Base-by-base conservation (phyloP, 1,140 invertebrate species). In the Nasonia giraulti region DNA sequence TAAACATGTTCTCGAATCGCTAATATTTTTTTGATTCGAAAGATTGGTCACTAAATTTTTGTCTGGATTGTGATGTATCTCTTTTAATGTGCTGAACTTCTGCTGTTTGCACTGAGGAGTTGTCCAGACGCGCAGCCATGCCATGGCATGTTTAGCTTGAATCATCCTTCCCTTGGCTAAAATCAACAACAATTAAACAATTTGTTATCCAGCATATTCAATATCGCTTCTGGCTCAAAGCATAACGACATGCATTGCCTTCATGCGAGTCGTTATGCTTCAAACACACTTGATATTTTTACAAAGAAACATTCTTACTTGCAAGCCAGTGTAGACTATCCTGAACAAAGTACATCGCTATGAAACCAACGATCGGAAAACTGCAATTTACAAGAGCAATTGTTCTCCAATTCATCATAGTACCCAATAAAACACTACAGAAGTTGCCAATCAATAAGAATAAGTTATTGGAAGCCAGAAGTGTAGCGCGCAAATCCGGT, bases 111-210 rank as follows among this genome's bases (percentile, higher is more conserved):
- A 14, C 6, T 31, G 44, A 2, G 50, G 20, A 12, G 76, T 62
- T 23, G 27, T 40, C 76, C 76, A 78, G 23, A 50, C 76, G 4
- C 76, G 76, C 17, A 78, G 17, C 76, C 76, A 78, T 3, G 50
- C n/a, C 76, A 78, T 14, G 23, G 76, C 20, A 11, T 20, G 20
- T 20, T 78, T 50, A 5, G 50, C 77, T 37, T 79, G 31, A 27
- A 66, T 31, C 1, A 47, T 47, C 68, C 33, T 79, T 12, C 31
- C 31, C 31, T 66, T 79, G 27, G 31, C 77, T 79, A 12, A 31
- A 55, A 31, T n/a, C 17, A 31, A 20, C 17, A 31, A 31, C 6
- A n/a, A 7, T 62, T 1, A n/a, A 62, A 62, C 4, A n/a, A 68
- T 68, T 8, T 23, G 6, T 17, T 23, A 8, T 2, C 0, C 33